Evolutionary conservation across 2,888 invertebrate genomes (phyloP), one percentile per base, ranked within the genome.

Genomic region (Thyatira batis): DNA sequence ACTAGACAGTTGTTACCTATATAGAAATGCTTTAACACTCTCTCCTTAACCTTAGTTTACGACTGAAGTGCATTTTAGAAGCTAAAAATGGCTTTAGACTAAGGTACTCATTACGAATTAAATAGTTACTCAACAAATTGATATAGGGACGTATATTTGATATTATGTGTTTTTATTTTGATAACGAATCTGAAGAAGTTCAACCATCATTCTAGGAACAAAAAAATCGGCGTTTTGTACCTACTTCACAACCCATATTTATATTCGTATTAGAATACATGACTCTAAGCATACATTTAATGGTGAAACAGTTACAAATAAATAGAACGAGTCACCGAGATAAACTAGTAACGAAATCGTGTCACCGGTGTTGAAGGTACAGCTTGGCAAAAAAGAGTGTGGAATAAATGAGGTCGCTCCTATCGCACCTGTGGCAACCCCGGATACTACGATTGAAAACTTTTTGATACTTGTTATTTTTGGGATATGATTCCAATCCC

Each of bases 1-100:
- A 73, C 78, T 74, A 80, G 78, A 78, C 76, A 71, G 58, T 55
- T 63, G n/a, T n/a, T n/a, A n/a, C 53, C 53, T 61, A 73, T 73
- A 74, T 74, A 71, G 67, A 69, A 67, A 50, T 43, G 61, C 61
- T 69, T 71, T 61, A 60, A 53, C 44, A 56, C 58, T 54, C 53
- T 54, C 45, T 53, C 55, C 50, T 52, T 65, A 69, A 63, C 60
- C 62, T 63, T 76, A 78, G 81, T 80, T 74, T 73, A 80, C 76
- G 62, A 60, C 59, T 60, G 54, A 60, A 62, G 73, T 71, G 70
- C 70, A 71, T 67, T 73, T 67, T 57, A 58, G 55, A 52, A 60
- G 61, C 63, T 67, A 67, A 70, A 61, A 57, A 50, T 53, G 62
- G 9, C 63, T 62, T 62, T 61, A 58, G 57, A 60, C 60, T 69